These are phyloP conservation scores for Hypanus sabinus DNA, from an alignment of 2,113 vertebrate species.

Conservation along the genomic window DNA sequence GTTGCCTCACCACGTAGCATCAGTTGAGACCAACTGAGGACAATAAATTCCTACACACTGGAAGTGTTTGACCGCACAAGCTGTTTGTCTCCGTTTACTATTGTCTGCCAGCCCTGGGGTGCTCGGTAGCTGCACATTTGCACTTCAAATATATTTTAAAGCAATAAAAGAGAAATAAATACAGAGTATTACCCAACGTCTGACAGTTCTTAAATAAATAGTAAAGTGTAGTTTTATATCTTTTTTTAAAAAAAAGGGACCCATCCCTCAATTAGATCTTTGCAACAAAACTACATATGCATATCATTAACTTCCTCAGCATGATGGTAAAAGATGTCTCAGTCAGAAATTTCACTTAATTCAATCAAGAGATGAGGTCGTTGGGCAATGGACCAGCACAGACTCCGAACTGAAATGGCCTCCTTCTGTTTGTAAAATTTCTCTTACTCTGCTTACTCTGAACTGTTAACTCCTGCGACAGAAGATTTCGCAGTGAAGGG, in stretches of 20 bases:
- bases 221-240: not conserved
- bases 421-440: too few species aligned
- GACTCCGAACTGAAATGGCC: too few species aligned
- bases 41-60: not conserved
- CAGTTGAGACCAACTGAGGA: not conserved
- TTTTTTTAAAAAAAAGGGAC: too few species aligned
- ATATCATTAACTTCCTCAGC: not conserved
- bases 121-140: not conserved
- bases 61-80: not conserved
- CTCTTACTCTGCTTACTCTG: too few species aligned
- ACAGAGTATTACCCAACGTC: not conserved
- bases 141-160: not conserved
- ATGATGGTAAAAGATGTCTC: not conserved
- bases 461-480: not conserved
- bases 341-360: not conserved
- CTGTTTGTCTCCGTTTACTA: not conserved
- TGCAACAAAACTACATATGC: not conserved
- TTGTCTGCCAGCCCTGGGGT: not conserved
- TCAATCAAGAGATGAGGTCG: too few species aligned
- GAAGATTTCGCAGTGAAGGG: not conserved
- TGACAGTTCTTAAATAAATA: not conserved
- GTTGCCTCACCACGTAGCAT: not conserved
- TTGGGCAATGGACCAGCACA: too few species aligned
- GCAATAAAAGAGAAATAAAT: not conserved
- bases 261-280: too few species aligned